Evolutionary conservation across 64 coral and sea anemone species (phyloP).

Genomic region (Montipora foliosa): DNA sequence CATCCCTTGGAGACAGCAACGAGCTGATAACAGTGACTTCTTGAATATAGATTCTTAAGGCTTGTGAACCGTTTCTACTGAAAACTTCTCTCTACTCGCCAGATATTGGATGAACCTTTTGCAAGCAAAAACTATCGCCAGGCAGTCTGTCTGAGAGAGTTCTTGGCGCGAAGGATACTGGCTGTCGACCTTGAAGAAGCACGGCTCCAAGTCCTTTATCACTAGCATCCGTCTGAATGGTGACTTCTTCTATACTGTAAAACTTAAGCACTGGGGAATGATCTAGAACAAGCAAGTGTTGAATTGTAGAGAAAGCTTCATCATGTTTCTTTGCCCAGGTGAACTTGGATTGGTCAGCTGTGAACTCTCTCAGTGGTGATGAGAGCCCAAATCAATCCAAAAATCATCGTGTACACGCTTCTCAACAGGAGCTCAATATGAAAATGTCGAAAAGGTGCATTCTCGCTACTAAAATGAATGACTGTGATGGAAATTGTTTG

Average conservation of each 20-base stretch:
- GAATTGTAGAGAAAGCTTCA: conserved; percentile 12
- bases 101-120: conserved; percentile 25
- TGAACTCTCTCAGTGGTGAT: conserved; percentile 32
- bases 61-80: conserved; percentile 46
- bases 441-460: too few species aligned
- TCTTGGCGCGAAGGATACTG: neutral
- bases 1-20: conserved; percentile 33
- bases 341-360: conserved; percentile 2
- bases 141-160: neutral
- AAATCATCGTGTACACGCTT: too few species aligned
- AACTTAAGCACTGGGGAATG: conserved; percentile 26
- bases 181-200: neutral
- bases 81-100: conserved; percentile 46
- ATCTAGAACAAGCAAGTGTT: neutral
- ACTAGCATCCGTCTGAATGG: neutral
- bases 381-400: neutral
- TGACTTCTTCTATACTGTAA: conserved; percentile 7
- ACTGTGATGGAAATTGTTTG: too few species aligned
- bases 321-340: conserved; percentile 32
- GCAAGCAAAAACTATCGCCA: neutral
- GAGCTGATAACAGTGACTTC: conserved; percentile 57
- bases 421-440: too few species aligned
- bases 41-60: conserved; percentile 60
- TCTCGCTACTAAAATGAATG: too few species aligned
- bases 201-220: neutral